Conservation (phyloP, 2,113 vertebrate species). For the Todiramphus saurophagus region DNA sequence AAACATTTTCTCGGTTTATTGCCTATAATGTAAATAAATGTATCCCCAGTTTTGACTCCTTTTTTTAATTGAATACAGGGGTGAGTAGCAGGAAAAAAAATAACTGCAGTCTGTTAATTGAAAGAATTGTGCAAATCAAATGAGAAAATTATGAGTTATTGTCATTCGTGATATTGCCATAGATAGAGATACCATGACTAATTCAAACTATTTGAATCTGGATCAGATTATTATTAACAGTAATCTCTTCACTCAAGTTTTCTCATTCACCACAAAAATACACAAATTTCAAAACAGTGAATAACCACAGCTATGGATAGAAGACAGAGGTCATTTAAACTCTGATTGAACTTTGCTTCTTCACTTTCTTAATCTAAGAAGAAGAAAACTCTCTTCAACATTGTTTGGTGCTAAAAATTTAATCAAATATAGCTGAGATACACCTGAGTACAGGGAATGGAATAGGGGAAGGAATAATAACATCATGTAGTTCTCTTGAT, state of each 20-base stretch:
- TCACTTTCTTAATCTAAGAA: background rate
- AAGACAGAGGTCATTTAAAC: background rate
- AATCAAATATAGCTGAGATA: background rate
- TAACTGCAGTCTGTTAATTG: background rate
- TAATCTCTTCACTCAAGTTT: background rate
- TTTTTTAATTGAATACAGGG: background rate
- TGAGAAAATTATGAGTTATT: background rate
- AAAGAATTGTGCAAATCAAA: background rate
- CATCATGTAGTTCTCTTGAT: background rate
- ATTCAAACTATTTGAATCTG: background rate
- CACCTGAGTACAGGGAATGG: background rate
- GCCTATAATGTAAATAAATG: background rate
- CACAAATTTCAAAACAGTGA: background rate
- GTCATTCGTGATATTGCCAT: background rate
- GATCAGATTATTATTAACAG: background rate
- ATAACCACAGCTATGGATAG: background rate
- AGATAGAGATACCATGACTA: background rate
- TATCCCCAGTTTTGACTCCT: background rate
- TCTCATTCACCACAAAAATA: background rate
- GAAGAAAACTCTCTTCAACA: background rate
- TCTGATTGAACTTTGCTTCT: background rate
- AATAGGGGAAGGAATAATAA: background rate
- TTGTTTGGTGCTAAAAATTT: background rate
- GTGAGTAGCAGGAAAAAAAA: background rate
- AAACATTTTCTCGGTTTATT: background rate